Evolutionary conservation across 2,113 vertebrate genomes (phyloP).

Genomic region (Platichthys stellatus): DNA sequence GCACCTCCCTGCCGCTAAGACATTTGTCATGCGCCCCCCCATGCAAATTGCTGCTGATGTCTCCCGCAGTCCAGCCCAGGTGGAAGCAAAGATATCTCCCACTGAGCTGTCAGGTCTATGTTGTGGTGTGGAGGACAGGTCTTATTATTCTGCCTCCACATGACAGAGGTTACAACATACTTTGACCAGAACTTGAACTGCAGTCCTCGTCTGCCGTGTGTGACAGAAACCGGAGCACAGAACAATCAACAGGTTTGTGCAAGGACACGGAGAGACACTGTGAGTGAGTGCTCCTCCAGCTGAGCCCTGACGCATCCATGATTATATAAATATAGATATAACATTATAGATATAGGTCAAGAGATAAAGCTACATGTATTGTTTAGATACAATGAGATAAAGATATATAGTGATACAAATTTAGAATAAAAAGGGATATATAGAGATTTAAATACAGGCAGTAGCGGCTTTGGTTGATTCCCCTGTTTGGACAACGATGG

Average conservation of each 20-base stretch:
- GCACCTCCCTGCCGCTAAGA: not conserved
- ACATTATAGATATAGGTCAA: not conserved
- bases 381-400: too few relatives aligned
- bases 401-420: not conserved
- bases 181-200: slow-evolving; percentile 53
- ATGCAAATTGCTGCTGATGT: slow-evolving; percentile 2
- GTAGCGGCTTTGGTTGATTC: too few relatives aligned
- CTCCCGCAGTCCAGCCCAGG: not conserved
- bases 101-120: slow-evolving; percentile 28
- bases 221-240: not conserved
- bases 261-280: not conserved
- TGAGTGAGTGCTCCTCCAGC: not conserved
- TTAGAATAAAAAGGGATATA: too few relatives aligned
- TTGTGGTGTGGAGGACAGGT: slow-evolving; percentile 15
- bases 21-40: not conserved
- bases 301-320: slow-evolving; percentile 5
- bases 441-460: too few relatives aligned
- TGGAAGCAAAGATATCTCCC: not conserved
- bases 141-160: slow-evolving; percentile 23
- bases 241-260: slow-evolving; percentile 10
- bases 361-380: too few relatives aligned
- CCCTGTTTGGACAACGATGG: too few relatives aligned
- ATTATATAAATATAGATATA: not conserved
- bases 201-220: slow-evolving; percentile 11
- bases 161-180: slow-evolving; percentile 39